Conservation (phyloP, 2,888 invertebrate genomes). For the Nemotelus nigrinus region DNA sequence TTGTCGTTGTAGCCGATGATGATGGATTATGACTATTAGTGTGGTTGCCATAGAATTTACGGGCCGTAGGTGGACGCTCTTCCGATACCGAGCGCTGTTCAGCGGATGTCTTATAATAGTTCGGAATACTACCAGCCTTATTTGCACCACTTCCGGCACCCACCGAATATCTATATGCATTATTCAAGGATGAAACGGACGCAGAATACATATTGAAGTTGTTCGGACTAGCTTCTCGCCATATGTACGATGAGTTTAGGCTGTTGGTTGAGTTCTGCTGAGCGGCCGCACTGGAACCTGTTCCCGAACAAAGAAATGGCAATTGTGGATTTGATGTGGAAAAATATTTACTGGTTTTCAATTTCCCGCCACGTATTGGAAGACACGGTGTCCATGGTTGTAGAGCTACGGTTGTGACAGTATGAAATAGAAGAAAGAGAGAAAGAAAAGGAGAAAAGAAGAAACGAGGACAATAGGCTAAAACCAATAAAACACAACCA, state of each 20-base stretch:
- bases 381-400: slow-evolving; percentile 66
- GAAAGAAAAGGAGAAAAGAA: slow-evolving; percentile 55
- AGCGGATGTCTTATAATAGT: slow-evolving; percentile 52
- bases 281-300: slow-evolving; percentile 51
- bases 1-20: slow-evolving; percentile 26
- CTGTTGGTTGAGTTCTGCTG: slow-evolving; percentile 62
- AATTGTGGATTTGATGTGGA: slow-evolving; percentile 66
- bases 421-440: slow-evolving; percentile 53
- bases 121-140: slow-evolving; percentile 51
- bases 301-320: slow-evolving; percentile 60
- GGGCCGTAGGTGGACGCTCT: slow-evolving; percentile 49
- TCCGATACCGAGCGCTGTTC: slow-evolving; percentile 52
- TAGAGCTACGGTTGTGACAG: slow-evolving; percentile 58
- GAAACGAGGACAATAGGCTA: slow-evolving; percentile 18
- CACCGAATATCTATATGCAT: slow-evolving; percentile 60
- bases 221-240: slow-evolving; percentile 65
- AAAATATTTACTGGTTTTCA: slow-evolving; percentile 65
- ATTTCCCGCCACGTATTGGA: slow-evolving; percentile 65
- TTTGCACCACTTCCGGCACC: slow-evolving; percentile 49
- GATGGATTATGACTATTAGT: background rate
- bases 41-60: slow-evolving; percentile 32
- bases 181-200: slow-evolving; percentile 62
- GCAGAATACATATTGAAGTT: slow-evolving; percentile 65
- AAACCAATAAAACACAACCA: slow-evolving; percentile 21
- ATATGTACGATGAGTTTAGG: slow-evolving; percentile 64